phyloP scores from a whole-genome alignment of 1,140 invertebrate genomes.

The Sarcophaga bullata region DNA sequence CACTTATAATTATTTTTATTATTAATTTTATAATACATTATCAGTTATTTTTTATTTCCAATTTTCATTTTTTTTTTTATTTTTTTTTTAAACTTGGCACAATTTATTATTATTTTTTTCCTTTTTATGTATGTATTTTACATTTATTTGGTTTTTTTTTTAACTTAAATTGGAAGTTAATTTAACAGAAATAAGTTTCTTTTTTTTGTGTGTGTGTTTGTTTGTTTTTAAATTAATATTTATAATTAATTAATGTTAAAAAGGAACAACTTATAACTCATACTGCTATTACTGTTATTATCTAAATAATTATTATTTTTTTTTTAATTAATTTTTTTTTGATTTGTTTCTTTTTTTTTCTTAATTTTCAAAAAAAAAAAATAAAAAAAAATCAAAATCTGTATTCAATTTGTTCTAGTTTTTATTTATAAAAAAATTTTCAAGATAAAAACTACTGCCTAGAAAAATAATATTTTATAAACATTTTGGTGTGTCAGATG shows the following conservation, averaged over 20 bases:
- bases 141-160: neutral
- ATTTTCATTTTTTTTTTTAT: neutral
- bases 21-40: slow-evolving; percentile 6
- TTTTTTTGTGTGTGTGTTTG: too few relatives aligned
- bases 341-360: neutral
- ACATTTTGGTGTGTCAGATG: neutral
- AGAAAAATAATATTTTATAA: neutral
- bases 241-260: neutral
- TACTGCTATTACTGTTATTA: neutral
- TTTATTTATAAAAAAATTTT: neutral
- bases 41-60: neutral
- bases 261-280: neutral
- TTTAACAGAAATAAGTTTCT: neutral
- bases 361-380: too few relatives aligned
- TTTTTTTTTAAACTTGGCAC: slow-evolving; percentile 15
- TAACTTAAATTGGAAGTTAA: neutral
- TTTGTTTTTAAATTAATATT: too few relatives aligned
- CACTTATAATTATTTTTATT: slow-evolving; percentile 57
- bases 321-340: neutral
- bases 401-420: neutral
- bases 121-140: neutral
- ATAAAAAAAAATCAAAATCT: too few relatives aligned
- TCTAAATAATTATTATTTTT: neutral
- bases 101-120: neutral
- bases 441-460: neutral